Evolutionary conservation across 1,140 invertebrate species (phyloP).

Genomic region (Lanistes nyassanus): DNA sequence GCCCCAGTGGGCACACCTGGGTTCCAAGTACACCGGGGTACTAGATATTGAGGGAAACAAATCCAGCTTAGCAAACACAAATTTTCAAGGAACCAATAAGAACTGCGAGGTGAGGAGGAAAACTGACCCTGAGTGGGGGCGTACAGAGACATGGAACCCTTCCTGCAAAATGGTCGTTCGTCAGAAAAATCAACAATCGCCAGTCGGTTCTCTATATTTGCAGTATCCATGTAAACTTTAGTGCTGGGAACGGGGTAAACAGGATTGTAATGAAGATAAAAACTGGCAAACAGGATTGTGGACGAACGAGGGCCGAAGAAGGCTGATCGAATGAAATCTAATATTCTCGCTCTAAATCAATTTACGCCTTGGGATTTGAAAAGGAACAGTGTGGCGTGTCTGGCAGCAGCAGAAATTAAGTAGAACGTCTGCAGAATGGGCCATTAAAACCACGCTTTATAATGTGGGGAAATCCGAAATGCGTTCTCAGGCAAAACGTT

Average conservation of each 20-base stretch:
- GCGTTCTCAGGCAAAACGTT: not conserved
- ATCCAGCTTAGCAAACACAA: not conserved
- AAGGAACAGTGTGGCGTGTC: not conserved
- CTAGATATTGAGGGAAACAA: not conserved
- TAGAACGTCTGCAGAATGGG: not conserved
- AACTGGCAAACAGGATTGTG: conserved; percentile 18
- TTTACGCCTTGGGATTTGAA: conserved; percentile 3
- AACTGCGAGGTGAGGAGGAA: not conserved
- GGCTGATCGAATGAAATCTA: conserved; percentile 21
- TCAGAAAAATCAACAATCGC: not conserved
- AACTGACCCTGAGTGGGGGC: not conserved
- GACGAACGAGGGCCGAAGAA: not conserved
- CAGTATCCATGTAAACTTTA: conserved; percentile 5
- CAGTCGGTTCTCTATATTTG: conserved; percentile 16
- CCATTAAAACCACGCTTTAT: not conserved
- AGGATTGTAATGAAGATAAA: conserved; percentile 22
- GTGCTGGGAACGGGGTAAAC: conserved; percentile 16
- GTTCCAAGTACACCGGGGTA: not conserved
- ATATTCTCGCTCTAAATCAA: conserved; percentile 27
- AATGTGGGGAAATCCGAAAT: no score
- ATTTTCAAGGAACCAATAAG: not conserved
- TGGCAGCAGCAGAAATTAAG: conserved; percentile 9
- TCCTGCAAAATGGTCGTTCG: not conserved
- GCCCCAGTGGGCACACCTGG: not conserved
- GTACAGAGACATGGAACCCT: not conserved